Base-by-base conservation (phyloP, 2,888 invertebrate species). In the Metopia argyrocephala region DNA sequence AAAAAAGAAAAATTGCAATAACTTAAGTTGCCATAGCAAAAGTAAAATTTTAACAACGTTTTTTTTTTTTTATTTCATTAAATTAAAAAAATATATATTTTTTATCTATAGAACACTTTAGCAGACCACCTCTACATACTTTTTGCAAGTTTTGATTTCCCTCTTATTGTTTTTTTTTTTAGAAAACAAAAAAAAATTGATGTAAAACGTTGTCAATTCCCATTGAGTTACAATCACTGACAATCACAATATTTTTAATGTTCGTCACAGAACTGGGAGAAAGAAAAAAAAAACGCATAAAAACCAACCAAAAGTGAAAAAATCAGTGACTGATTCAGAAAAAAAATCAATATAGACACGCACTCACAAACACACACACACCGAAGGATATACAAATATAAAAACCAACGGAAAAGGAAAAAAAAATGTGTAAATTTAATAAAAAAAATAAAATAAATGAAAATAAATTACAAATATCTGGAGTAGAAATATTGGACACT, bases 201-300 rank as follows among this genome's bases (percentile, higher is more conserved):
- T 21, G 12, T 18, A 23, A 59, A 75, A 46, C 48, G 31, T 54
- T 71, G 65, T 54, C 66, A 71, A 61, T 73, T 61, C 71, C 71
- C 66, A 78, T 68, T 54, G 52, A 54, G 31, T 54, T 61, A 27
- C 71, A 78, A 78, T 70, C 65, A 76, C 70, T 76, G 59, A 59
- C 76, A 76, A 66, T 66, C 71, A 71, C 65, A 71, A 73, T 78
- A 78, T 73, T 78, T 38, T 73, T 65, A 61, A 66, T 78, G 71
- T 21, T 21, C 50, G 12, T 38, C 15, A 23, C 61, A 62, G 20
- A 65, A 15, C 5, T 3, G 20, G 20, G 5, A 48, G 1, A 15
- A 66, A 12, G 18, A n/a, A 21, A 52, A 9, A 20, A 52, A 59
- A 70, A 71, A 65, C 52, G 18, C 0, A 0, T 0, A 25, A 27